phyloP scores from a whole-genome alignment of 2,888 invertebrate species.

The Agrochola lota region DNA sequence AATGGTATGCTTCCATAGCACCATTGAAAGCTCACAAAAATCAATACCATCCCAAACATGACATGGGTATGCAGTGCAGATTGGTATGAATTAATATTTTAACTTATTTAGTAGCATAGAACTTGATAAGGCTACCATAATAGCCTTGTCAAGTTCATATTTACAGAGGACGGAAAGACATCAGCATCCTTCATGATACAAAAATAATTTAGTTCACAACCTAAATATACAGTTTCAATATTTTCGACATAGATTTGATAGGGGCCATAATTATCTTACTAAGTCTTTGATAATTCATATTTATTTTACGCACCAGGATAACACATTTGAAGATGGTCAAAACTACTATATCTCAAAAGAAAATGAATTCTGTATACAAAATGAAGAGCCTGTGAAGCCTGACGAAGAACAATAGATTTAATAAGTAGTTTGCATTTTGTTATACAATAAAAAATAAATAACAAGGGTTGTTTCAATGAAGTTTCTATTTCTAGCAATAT shows the following conservation, averaged over 20 bases:
- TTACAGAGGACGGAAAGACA: neutral
- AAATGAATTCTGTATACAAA: constrained; percentile 62
- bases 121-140: no score
- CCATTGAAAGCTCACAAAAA: constrained; percentile 81
- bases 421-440: constrained; percentile 27
- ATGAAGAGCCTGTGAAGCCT: constrained; percentile 43
- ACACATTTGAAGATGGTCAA: constrained; percentile 61
- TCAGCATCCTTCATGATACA: neutral
- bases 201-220: neutral
- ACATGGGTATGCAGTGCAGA: constrained; percentile 70
- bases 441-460: constrained; percentile 43
- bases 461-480: constrained; percentile 22
- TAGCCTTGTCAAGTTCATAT: neutral
- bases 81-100: constrained; percentile 67
- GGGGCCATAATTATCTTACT: neutral
- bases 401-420: constrained; percentile 35
- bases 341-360: constrained; percentile 60
- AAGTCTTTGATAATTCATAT: neutral
- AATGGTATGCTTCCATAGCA: constrained; percentile 77
- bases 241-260: neutral
- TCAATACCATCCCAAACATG: constrained; percentile 79
- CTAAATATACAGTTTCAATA: neutral
- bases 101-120: neutral
- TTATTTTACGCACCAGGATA: constrained; percentile 52
- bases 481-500: neutral